Evolutionary conservation across 30 jellyfish, hydroid and myxozoan species (phyloP), one percentile per base, ranked within the genome.

Genomic region (Chironex yamaguchii): DNA sequence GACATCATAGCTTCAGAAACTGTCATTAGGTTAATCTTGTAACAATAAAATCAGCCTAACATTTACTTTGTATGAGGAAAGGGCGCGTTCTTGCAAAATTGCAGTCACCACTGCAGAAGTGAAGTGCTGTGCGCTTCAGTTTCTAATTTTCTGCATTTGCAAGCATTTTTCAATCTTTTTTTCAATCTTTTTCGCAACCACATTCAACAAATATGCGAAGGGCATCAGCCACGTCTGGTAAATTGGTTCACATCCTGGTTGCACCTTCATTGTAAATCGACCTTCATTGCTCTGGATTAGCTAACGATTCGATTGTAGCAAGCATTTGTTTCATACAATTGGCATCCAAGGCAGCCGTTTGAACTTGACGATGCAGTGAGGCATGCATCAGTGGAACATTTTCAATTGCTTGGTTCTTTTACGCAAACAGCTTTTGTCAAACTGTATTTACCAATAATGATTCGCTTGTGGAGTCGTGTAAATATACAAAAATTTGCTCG

Each of bases 151-250:
- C 36, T 34, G 33, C 85, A 71, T 34, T 71, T 71, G 76, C 83
- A 28, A 24, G 85, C 85, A 30, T 71, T 71, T 49, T 71, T 71
- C 71, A 69, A 71, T 17, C 85, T 71, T n/a, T n/a, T n/a, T n/a
- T n/a, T n/a, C n/a, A n/a, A n/a, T n/a, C n/a, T n/a, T 49, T 71
- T 65, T 71, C 49, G 53, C 85, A 71, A 30, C 71, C 71, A 14
- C 85, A 71, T 36, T 71, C 49, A 17, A 71, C 85, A 14, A 71
- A 71, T 32, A 71, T 71, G 73, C 75, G 9, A 42, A 71, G 29
- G 49, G 85, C n/a, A 30, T 34, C 85, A 29, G 71, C 85, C 36
- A 71, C 85, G 42, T 71, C 85, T 71, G 83, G 73, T 13, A 69
- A 34, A 69, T 30, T 36, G 12, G 83, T 69, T 67, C n/a, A n/a